These are phyloP conservation scores for Drosophila ananassae DNA, from an alignment of 1,140 invertebrate genomes.

Conservation along the genomic window DNA sequence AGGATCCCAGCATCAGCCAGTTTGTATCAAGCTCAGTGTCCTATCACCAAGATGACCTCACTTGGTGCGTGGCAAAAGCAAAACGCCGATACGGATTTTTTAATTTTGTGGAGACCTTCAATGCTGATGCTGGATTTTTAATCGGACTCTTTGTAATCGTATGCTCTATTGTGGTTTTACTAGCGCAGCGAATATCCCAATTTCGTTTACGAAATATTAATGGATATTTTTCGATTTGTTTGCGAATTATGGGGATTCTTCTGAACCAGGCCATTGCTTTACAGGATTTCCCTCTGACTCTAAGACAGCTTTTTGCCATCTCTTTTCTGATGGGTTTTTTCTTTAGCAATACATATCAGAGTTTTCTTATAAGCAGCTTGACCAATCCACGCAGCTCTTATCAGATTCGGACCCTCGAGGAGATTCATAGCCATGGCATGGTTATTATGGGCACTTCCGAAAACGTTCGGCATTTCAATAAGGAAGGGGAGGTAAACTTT, in stretches of 20 bases:
- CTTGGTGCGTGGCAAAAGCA: constrained; percentile 77
- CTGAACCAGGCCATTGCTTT: constrained; percentile 59
- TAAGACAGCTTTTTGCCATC: constrained; percentile 46
- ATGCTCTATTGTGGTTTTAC: constrained; percentile 47
- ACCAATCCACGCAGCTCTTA: constrained; percentile 65
- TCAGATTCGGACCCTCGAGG: constrained; percentile 61
- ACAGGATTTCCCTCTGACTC: constrained; percentile 22
- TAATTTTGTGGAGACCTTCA: constrained; percentile 71
- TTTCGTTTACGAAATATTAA: constrained; percentile 24
- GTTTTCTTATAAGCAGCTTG: constrained; percentile 76
- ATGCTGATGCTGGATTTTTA: constrained; percentile 45
- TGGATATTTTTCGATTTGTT: constrained; percentile 50
- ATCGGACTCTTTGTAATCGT: constrained; percentile 51
- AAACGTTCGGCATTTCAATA: constrained; percentile 70
- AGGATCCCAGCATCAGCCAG: constrained; percentile 77
- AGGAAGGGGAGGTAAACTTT: constrained; percentile 68
- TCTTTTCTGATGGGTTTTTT: constrained; percentile 68
- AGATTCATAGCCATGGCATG: constrained; percentile 73
- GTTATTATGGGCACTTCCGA: constrained; percentile 72
- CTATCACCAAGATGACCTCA: constrained; percentile 79
- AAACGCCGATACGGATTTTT: constrained; percentile 64
- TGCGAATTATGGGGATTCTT: constrained; percentile 61
- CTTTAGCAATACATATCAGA: constrained; percentile 77
- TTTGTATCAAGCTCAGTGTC: constrained; percentile 74
- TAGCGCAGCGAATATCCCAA: constrained; percentile 40